These are phyloP conservation scores for Vulpes lagopus DNA, from an alignment of 2,113 vertebrate species.

Conservation along the genomic window DNA sequence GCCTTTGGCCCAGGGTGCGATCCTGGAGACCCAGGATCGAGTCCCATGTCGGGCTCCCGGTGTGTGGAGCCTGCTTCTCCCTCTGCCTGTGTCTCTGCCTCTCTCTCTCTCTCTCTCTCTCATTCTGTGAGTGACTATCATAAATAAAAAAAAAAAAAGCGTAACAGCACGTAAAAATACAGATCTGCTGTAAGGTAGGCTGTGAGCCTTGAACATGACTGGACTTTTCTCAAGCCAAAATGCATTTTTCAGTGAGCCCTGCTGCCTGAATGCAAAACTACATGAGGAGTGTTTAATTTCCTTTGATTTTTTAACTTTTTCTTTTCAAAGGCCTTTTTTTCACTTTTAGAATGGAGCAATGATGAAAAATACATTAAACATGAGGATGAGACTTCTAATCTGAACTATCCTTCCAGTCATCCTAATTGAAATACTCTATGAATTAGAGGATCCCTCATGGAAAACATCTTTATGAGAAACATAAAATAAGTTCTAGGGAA, in stretches of 20 bases:
- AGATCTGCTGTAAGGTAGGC: slow-evolving; percentile 38
- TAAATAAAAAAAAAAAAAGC: background rate
- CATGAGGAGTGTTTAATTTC: background rate
- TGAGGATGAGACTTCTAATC: background rate
- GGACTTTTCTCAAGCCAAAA: slow-evolving; percentile 45
- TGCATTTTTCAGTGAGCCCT: slow-evolving; percentile 16
- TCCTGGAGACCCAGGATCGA: no score
- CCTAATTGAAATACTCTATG: background rate
- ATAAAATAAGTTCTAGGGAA: background rate
- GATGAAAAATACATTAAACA: background rate
- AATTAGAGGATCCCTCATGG: background rate
- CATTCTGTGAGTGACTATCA: no score
- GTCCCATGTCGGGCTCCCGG: no score
- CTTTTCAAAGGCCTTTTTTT: background rate
- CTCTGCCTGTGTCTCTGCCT: no score
- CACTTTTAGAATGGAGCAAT: background rate
- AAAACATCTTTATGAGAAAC: background rate
- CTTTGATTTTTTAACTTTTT: background rate
- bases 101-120: no score
- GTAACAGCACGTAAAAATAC: slow-evolving; percentile 17
- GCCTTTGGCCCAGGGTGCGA: no score
- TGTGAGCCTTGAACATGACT: background rate
- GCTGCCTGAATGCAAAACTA: background rate
- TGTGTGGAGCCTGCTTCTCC: no score
- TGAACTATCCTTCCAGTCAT: background rate